Percentiles rank a stretch among this genome's conserved stretches.
Evolutionary conservation across 2,888 invertebrate genomes (phyloP).

Genomic region (Melipona bicolor): DNA sequence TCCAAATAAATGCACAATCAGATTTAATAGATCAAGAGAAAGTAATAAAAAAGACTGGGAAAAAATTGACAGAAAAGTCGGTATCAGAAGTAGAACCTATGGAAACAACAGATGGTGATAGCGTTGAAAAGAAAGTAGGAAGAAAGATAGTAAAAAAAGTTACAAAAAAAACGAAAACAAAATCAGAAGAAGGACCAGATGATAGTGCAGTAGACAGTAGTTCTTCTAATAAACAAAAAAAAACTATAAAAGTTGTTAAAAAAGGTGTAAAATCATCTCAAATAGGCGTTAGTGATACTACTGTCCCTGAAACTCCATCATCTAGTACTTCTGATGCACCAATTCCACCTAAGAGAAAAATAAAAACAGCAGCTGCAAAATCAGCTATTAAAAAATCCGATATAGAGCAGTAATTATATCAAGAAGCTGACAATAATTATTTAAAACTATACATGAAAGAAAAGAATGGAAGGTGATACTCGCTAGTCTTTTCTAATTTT

Average conservation of each 20-base stretch:
- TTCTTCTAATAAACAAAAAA: conserved; percentile 82
- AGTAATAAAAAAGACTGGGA: conserved; percentile 59
- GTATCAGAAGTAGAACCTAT: conserved; percentile 54
- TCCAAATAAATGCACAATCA: conserved; percentile 63
- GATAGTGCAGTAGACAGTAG: conserved; percentile 70
- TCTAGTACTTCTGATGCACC: conserved; percentile 80
- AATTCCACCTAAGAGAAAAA: conserved; percentile 84
- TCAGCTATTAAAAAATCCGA: conserved; percentile 71
- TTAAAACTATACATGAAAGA: conserved; percentile 37
- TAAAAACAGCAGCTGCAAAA: conserved; percentile 69
- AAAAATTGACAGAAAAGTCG: conserved; percentile 64
- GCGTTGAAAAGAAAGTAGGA: conserved; percentile 79
- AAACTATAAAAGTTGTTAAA: conserved; percentile 85
- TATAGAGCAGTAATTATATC: conserved; percentile 66
- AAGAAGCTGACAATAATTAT: conserved; percentile 50
- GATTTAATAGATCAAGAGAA: conserved; percentile 56
- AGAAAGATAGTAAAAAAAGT: conserved; percentile 86
- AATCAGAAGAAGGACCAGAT: conserved; percentile 61
- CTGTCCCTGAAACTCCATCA: conserved; percentile 85
- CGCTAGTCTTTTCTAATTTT: conserved; percentile 68
- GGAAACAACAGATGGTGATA: conserved; percentile 73
- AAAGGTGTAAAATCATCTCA: conserved; percentile 80
- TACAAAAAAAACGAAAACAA: conserved; percentile 75
- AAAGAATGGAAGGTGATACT: conserved; percentile 54
- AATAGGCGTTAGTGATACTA: conserved; percentile 83